Evolutionary conservation across 2,888 invertebrate genomes (phyloP), one percentile per base, ranked within the genome.

Genomic region (Oscheius sp.): DNA sequence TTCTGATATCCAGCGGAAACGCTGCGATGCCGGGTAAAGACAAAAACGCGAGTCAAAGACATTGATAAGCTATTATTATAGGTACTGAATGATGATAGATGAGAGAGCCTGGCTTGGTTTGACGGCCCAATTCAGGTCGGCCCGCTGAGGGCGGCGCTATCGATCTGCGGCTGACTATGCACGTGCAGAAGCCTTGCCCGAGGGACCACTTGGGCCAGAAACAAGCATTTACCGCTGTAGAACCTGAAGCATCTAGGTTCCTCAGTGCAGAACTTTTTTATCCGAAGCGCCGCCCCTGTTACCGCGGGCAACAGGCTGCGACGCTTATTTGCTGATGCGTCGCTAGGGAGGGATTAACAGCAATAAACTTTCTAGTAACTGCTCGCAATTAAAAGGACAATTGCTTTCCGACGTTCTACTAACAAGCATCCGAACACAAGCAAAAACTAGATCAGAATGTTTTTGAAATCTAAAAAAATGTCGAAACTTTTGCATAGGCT

Each of bases 111-210:
- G 45, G 42, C 61, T 61, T 61, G 45, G 45, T 61, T 61, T 45
- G 61, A 61, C 61, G 64, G 48, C 64, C 64, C 48, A 64, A 64
- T 64, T 64, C 64, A 64, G 64, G 64, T 64, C 64, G 64, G 48
- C 25, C 31, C 48, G 64, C 61, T 23, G 64, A 64, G 48, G 64
- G 64, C 64, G 64, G 64, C 50, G 64, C 64, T 50, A 64, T 64
- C 64, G 64, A 64, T 64, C 61, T 48, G 48, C 64, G 48, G 64
- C 34, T 33, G 46, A 46, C 64, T 48, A 64, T 64, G 64, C 64
- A 64, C 64, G 64, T 64, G 64, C 50, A 46, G 64, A 64, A 64
- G 64, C 48, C 50, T 64, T 50, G 64, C 64, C 64, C 50, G 48
- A 23, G 64, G 64, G 64, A 64, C 64, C 64, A 64, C 64, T 64